Conservation (phyloP, 1,140 invertebrate genomes). For the Drosophila seguyi region DNA sequence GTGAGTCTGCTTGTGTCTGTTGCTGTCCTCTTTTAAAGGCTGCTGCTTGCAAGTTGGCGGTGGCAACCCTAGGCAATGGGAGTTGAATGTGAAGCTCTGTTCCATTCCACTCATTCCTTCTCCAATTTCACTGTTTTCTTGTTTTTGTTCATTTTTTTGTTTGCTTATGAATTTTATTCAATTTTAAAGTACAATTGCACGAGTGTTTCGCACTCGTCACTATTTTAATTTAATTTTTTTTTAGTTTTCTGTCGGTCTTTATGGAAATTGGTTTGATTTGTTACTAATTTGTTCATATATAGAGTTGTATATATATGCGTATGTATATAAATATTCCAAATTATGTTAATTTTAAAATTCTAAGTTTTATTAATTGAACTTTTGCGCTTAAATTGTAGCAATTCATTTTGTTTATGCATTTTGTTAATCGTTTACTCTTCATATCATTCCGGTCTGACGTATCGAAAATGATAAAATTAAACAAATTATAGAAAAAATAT, state of each 20-base stretch:
- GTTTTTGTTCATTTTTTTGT: slow-evolving; percentile 23
- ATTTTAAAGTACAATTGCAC: slow-evolving; percentile 79
- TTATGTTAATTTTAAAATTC: slow-evolving; percentile 77
- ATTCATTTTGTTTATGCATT: slow-evolving; percentile 42
- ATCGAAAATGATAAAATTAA: slow-evolving; percentile 27
- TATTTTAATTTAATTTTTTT: slow-evolving; percentile 34
- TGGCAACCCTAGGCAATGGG: slow-evolving; percentile 28
- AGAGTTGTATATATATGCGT: slow-evolving; percentile 63
- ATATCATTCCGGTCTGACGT: slow-evolving; percentile 22
- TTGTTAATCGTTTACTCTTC: slow-evolving; percentile 23
- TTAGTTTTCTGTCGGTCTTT: slow-evolving; percentile 43
- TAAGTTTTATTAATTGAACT: slow-evolving; percentile 83
- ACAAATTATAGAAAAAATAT: slow-evolving; percentile 55
- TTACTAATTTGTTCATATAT: slow-evolving; percentile 55
- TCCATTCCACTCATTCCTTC: slow-evolving; percentile 24
- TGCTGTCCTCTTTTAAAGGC: slow-evolving; percentile 17
- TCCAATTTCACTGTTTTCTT: slow-evolving; percentile 15
- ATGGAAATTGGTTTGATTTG: slow-evolving; percentile 65
- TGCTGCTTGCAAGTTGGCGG: slow-evolving; percentile 28
- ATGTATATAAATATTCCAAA: slow-evolving; percentile 74
- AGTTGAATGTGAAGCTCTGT: slow-evolving; percentile 14
- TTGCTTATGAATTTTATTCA: slow-evolving; percentile 74
- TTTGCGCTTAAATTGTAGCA: slow-evolving; percentile 74
- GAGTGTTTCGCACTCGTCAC: slow-evolving; percentile 47
- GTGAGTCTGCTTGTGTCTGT: slow-evolving; percentile 35